phyloP scores from a whole-genome alignment of 2,113 vertebrate genomes.

The Sinocyclocheilus anophthalmus region DNA sequence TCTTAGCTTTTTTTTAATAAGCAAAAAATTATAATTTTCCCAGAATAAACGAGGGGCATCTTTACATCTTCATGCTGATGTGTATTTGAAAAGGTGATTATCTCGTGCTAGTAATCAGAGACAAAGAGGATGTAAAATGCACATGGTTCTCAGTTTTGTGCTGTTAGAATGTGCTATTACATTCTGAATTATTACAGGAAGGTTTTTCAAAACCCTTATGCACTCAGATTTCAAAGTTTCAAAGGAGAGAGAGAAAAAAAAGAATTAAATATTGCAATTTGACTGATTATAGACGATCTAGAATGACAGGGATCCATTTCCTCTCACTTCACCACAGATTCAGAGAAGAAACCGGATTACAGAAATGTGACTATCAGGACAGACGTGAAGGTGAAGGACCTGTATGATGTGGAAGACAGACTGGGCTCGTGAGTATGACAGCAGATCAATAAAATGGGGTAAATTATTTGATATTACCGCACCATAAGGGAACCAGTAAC shows the following conservation, averaged over 20 bases:
- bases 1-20: too few species aligned
- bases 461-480: neutral
- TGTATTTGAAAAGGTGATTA: too few species aligned
- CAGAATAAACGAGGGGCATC: too few species aligned
- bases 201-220: neutral
- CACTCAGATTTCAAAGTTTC: too few species aligned
- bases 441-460: neutral
- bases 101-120: too few species aligned
- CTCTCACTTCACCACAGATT: slow-evolving; percentile 55
- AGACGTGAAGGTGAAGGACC: slow-evolving; percentile 88
- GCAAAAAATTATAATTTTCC: too few species aligned
- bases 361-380: slow-evolving; percentile 83
- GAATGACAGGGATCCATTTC: neutral
- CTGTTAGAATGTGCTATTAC: neutral
- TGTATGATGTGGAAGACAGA: slow-evolving; percentile 92
- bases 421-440: slow-evolving; percentile 91
- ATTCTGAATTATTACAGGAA: neutral
- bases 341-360: slow-evolving; percentile 86
- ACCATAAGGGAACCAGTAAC: neutral
- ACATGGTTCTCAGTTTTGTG: too few species aligned
- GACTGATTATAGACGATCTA: neutral
- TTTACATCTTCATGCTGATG: too few species aligned
- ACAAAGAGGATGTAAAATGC: too few species aligned
- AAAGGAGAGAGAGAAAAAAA: too few species aligned
- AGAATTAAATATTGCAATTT: neutral